Evolutionary conservation across 2,888 invertebrate species (phyloP), one percentile per base, ranked within the genome.

Genomic region (Tridacna crocea): DNA sequence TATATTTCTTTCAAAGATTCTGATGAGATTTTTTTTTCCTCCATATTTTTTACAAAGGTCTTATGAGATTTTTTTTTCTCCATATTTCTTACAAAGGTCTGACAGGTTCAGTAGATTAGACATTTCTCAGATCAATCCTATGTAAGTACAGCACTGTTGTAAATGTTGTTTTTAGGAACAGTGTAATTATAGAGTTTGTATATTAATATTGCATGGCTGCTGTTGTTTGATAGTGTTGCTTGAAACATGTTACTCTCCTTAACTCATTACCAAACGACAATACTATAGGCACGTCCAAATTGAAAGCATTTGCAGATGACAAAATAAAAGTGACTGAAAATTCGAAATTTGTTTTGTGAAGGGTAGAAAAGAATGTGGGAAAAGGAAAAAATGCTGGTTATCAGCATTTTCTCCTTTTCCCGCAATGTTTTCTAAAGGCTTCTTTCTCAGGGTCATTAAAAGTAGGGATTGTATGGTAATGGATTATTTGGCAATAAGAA

Each of bases 51-150:
- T n/a, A n/a, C n/a, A n/a, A n/a, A n/a, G n/a, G n/a, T n/a, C n/a
- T n/a, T n/a, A n/a, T n/a, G n/a, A n/a, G n/a, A n/a, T n/a, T 61
- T 22, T 22, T 48, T 47, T 63, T 11, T 74, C 46, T 47, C n/a
- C n/a, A 19, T 26, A 24, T 51, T 63, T 51, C 51, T 27, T 58
- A 36, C 27, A 58, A 65, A 80, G 80, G 76, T 19, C 80, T 72
- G 75, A 80, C 63, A 55, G 80, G 65, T 80, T 76, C 48, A 76
- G 70, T 76, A 61, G 75, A 46, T 76, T 80, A 80, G 80, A 80
- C 17, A 55, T 63, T 24, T 72, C 72, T 72, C 75, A 75, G 68
- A 47, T 65, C 12, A 27, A 74, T n/a, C 26, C 66, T 22, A 66
- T 79, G 79, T 79, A 74, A 79, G 79, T 79, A 79, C 48, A 27